Base-by-base conservation (phyloP, 2,113 vertebrate species). In the Delphinus delphis region DNA sequence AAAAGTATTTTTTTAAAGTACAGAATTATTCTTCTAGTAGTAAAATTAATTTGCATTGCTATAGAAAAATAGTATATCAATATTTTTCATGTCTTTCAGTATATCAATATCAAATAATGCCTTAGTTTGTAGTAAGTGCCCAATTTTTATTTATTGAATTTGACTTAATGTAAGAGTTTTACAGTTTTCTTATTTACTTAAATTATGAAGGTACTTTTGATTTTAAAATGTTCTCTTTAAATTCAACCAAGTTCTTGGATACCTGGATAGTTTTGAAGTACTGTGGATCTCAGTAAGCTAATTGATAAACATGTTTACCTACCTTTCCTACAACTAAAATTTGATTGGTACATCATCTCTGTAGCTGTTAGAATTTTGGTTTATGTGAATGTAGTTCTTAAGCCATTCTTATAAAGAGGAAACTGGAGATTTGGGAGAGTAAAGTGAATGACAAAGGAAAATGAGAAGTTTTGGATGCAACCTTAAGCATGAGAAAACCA, bases 161-260 rank as follows among this genome's bases (percentile, higher is more conserved):
- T 76, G 12, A 88, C n/a, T 92, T 67, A 74, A 89, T 73, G 67
- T 55, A 67, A 65, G 53, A 83, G 14, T n/a, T 80, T 93, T 68
- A 63, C 71, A 68, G 25, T 8, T 81, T 93, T 70, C 14, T 81
- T 79, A 82, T 36, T 70, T 92, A 60, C 81, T 90, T 80, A 83
- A 96, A 50, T 88, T 96, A 65, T 71, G 60, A 93, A 83, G 76
- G 33, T 80, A 65, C 36, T 84, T 96, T 77, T 77, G 20, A 93
- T 91, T 90, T 95, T n/a, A 70, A 93, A 80, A 74, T 80, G 3
- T 82, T 76, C 10, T 77, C 28, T 95, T 94, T 60, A 74, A 47
- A 28, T 83, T 93, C 60, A 63, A 20, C 4, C 36, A 36, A 6
- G 4, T 36, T 92, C 23, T 89, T 92, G 20, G 18, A 67, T 87